Evolutionary conservation across 2,888 invertebrate species (phyloP), one percentile per base, ranked within the genome.

Genomic region (Scaptomyza caliginosa): DNA sequence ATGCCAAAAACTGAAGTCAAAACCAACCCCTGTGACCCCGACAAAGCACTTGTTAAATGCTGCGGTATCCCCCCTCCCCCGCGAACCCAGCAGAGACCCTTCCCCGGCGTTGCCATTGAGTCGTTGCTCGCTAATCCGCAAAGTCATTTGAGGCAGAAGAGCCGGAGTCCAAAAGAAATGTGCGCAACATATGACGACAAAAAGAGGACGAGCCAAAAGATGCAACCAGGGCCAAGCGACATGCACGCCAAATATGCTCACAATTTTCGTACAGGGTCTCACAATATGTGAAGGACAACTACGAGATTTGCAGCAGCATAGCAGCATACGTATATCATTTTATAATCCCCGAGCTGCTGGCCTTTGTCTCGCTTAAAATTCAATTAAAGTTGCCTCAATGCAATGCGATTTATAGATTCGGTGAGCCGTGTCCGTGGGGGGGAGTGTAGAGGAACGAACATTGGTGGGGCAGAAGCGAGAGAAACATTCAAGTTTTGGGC

Each of bases 171-270:
- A 65, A 68, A 68, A 57, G 62, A 81, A 75, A 75, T 82, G 78
- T 73, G 70, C 75, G 75, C 77, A 88, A 85, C 88, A 88, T 88
- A 87, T 88, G 88, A 88, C 77, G 68, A 67, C 48, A 71, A 70
- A 77, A 58, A 36, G 6, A 34, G 24, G 36, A 48, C 34, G 23
- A 3, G 16, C 16, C 30, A 3, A 65, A 74, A 69, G 72, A 72
- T 59, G 42, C 72, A 52, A 34, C 45, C 43, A 23, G 32, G 40
- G 26, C 28, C 26, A 7, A 19, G 28, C 54, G 64, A 56, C 76
- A 76, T 77, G 81, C 68, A 63, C 76, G 71, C 56, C 75, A 89
- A 89, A 83, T 88, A 87, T 89, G 89, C 86, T 88, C 77, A 87
- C 83, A 89, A 88, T 84, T 77, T 46, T 30, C 13, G 11, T 16